phyloP scores from a whole-genome alignment of 2,113 vertebrate genomes.

The Glaucidium brasilianum region DNA sequence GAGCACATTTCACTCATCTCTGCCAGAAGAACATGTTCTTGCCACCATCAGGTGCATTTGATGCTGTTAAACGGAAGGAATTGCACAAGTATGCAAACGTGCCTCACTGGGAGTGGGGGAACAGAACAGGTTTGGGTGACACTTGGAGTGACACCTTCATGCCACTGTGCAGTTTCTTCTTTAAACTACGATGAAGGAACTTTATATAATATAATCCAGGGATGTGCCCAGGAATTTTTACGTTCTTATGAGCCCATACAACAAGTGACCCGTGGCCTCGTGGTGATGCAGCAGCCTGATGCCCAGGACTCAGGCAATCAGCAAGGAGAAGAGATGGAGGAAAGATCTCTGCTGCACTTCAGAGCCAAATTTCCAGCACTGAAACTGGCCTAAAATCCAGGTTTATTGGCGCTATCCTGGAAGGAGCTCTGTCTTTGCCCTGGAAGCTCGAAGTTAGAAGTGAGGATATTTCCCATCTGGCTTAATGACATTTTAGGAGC shows the following conservation, averaged over 20 bases:
- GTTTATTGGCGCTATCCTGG: neutral
- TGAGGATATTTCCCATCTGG: neutral
- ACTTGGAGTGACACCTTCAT: neutral
- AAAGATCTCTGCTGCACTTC: neutral
- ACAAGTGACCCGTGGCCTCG: neutral
- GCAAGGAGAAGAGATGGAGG: neutral
- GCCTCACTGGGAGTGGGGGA: neutral
- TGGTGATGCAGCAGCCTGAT: neutral
- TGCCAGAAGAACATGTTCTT: neutral
- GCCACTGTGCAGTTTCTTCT: neutral
- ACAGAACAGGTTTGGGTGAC: neutral
- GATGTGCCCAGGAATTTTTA: neutral
- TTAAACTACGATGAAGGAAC: neutral
- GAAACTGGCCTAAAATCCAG: neutral
- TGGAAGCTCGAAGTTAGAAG: neutral
- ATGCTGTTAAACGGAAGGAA: neutral
- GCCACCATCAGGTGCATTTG: neutral
- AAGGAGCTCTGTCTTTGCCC: neutral
- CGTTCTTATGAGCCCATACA: rapidly evolving
- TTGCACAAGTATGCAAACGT: neutral
- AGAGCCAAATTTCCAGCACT: neutral
- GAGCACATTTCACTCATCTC: neutral
- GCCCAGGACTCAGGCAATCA: neutral
- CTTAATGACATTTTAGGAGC: neutral
- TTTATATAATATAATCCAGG: neutral